Evolutionary conservation across 53 echinoderm and acorn worm genomes (phyloP).

Genomic region (Henricia sp.): DNA sequence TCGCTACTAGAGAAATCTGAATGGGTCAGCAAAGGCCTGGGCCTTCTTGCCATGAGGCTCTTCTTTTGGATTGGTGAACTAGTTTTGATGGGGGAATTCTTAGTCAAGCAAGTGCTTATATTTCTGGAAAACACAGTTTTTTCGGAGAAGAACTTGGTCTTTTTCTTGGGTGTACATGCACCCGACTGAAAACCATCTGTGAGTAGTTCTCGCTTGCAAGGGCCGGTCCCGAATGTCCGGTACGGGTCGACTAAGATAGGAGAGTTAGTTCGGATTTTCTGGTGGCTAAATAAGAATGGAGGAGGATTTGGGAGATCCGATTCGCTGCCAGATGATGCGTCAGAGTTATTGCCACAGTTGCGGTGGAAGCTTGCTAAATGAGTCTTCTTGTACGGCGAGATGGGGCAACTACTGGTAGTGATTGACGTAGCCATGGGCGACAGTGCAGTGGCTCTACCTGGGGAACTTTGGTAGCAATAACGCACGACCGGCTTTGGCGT

Average conservation of each 20-base stretch:
- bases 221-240: neutral
- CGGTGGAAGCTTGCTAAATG: conserved; percentile 12
- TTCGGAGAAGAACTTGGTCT: too few relatives aligned
- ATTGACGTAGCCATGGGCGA: conserved; percentile 26
- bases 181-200: too few relatives aligned
- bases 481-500: neutral
- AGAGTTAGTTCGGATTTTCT: conserved; percentile 5
- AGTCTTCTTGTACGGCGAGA: neutral
- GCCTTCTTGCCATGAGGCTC: neutral
- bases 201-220: conserved; percentile 7
- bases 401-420: neutral
- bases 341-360: conserved; percentile 9
- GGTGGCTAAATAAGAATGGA: neutral
- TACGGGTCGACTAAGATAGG: conserved; percentile 36
- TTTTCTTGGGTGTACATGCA: too few relatives aligned
- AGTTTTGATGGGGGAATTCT: neutral
- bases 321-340: neutral
- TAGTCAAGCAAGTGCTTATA: too few relatives aligned
- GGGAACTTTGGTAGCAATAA: neutral
- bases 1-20: conserved; percentile 43
- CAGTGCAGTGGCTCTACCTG: conserved; percentile 7
- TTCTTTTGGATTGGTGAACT: neutral
- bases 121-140: too few relatives aligned
- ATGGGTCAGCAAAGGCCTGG: neutral
- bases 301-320: conserved; percentile 6